These are phyloP conservation scores for Coronaproctus castanopsis DNA, from an alignment of 2,888 invertebrate species.

Conservation along the genomic window DNA sequence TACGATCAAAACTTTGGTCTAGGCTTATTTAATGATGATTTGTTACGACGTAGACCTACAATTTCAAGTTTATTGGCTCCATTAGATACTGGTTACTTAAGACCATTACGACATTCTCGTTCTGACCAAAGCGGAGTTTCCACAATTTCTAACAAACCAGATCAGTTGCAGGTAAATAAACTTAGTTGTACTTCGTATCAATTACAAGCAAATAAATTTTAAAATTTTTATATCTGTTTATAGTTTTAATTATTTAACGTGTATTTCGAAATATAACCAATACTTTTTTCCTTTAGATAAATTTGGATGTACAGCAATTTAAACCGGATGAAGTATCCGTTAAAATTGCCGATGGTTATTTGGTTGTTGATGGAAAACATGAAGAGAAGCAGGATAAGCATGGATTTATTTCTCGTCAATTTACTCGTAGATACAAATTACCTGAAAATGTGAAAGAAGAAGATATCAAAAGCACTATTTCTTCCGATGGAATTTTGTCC, in stretches of 20 bases:
- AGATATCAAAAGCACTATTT: slow-evolving; percentile 52
- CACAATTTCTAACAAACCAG: slow-evolving; percentile 17
- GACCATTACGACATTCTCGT: slow-evolving; percentile 19
- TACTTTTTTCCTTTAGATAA: slow-evolving; percentile 32
- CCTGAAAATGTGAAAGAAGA: slow-evolving; percentile 43
- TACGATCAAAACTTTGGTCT: slow-evolving; percentile 22
- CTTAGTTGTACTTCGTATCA: background rate
- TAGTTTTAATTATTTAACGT: background rate
- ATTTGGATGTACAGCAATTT: slow-evolving; percentile 58
- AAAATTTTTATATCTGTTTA: background rate
- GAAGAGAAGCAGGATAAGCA: slow-evolving; percentile 54
- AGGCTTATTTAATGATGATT: slow-evolving; percentile 16
- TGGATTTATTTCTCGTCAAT: slow-evolving; percentile 53
- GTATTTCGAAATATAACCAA: no score
- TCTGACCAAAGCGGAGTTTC: slow-evolving; percentile 19
- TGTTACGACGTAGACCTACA: slow-evolving; percentile 8
- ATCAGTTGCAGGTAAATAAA: slow-evolving; percentile 24
- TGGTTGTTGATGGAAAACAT: slow-evolving; percentile 57
- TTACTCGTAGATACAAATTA: slow-evolving; percentile 49
- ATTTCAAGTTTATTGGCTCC: slow-evolving; percentile 11
- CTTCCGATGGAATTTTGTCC: slow-evolving; percentile 51
- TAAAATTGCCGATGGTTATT: slow-evolving; percentile 43
- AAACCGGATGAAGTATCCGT: slow-evolving; percentile 54
- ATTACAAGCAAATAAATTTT: background rate
- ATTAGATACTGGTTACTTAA: slow-evolving; percentile 18